A percentile compares a stretch with the other conserved stretches of the same genome.
Conservation (phyloP, 2,113 vertebrate species). For the Fukomys damarensis region DNA sequence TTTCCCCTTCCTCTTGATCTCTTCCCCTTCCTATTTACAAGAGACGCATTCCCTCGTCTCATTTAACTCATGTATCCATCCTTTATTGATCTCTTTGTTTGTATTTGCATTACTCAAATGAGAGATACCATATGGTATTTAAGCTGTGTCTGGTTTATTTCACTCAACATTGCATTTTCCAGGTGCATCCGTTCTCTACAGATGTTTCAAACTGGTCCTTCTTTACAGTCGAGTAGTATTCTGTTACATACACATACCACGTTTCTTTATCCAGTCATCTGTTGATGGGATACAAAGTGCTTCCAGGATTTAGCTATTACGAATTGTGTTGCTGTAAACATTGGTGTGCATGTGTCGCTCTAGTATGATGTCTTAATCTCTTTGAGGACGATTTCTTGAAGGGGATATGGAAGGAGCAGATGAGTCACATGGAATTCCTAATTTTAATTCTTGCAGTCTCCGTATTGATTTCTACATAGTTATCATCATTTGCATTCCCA, state of each 20-base stretch:
- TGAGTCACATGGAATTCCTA: neutral
- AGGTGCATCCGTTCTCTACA: neutral
- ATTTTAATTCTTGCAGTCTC: neutral
- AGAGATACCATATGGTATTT: neutral
- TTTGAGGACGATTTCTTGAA: neutral
- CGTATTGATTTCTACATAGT: neutral
- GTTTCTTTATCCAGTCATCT: neutral
- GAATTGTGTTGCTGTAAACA: neutral
- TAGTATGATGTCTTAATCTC: neutral
- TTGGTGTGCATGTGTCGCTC: neutral
- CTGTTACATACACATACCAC: neutral
- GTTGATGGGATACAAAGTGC: neutral
- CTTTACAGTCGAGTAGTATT: neutral
- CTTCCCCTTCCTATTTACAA: neutral
- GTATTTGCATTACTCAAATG: neutral
- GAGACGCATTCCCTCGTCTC: neutral
- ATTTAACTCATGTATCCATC: neutral
- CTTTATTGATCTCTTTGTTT: neutral
- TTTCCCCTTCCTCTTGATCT: neutral
- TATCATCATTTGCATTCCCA: neutral
- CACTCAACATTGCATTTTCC: neutral
- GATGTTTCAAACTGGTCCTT: neutral
- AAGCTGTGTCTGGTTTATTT: neutral
- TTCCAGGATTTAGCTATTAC: neutral
- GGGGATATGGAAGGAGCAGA: neutral